Percentiles rank a stretch among this genome's conserved stretches.
phyloP scores from a whole-genome alignment of 1,140 invertebrate genomes.

The Drosophila ironensis region DNA sequence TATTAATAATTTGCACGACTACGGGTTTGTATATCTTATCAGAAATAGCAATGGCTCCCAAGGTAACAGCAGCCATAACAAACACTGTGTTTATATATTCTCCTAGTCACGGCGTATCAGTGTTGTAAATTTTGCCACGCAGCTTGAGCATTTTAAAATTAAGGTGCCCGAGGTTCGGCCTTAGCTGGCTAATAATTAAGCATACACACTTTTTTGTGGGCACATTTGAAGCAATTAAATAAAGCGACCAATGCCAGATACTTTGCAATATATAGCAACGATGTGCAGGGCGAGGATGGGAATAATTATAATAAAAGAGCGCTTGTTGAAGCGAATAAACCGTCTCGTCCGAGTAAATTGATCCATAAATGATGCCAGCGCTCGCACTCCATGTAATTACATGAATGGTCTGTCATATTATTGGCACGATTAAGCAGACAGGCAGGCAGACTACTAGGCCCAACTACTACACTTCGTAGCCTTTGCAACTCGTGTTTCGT shows the following conservation, averaged over 20 bases:
- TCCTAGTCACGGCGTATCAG: constrained; percentile 3
- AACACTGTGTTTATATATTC: constrained; percentile 3
- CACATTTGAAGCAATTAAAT: constrained; percentile 24
- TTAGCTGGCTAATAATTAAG: constrained; percentile 44
- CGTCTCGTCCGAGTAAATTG: constrained; percentile 15
- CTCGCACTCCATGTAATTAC: constrained; percentile 11
- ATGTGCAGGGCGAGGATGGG: constrained; percentile 1
- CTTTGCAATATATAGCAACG: neutral
- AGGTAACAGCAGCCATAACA: constrained; percentile 7
- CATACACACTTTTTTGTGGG: constrained; percentile 30
- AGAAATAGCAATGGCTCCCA: neutral
- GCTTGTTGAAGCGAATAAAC: constrained; percentile 39
- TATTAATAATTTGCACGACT: neutral
- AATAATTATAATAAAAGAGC: constrained; percentile 28
- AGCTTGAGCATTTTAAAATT: constrained; percentile 16
- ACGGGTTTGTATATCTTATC: constrained; percentile 8
- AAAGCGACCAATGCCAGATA: constrained; percentile 2
- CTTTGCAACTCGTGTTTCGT: constrained; percentile 7
- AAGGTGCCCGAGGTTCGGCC: constrained; percentile 22
- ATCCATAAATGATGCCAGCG: constrained; percentile 26
- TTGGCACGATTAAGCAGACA: constrained; percentile 18
- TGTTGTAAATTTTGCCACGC: constrained; percentile 1
- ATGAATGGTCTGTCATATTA: constrained; percentile 22
- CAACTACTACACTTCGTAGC: neutral
- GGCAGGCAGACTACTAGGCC: neutral